phyloP scores from a whole-genome alignment of 2,888 invertebrate genomes.

The Aspidiotus destructor region DNA sequence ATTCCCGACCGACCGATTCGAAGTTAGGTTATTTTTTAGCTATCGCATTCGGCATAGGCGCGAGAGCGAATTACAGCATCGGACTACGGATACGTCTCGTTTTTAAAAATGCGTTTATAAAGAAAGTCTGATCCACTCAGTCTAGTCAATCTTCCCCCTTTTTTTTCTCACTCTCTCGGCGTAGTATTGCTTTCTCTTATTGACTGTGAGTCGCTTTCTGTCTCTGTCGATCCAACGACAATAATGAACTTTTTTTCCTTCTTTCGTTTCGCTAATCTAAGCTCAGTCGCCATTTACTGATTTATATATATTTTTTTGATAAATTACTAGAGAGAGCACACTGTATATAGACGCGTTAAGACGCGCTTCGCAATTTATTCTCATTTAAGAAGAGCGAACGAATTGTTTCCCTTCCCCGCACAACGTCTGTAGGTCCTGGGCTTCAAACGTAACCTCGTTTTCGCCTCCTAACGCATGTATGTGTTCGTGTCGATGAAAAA shows the following conservation, averaged over 20 bases:
- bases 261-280: not conserved
- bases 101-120: conserved; percentile 1
- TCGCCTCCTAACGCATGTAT: too few species aligned
- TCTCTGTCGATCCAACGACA: not conserved
- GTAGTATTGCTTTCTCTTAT: not conserved
- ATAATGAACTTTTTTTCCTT: not conserved
- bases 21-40: not conserved
- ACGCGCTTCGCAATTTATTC: not conserved
- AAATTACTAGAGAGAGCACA: not conserved
- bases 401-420: not conserved
- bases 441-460: too few species aligned
- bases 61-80: too few species aligned
- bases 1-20: not conserved
- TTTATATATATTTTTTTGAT: not conserved
- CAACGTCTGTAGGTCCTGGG: too few species aligned
- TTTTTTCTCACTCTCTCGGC: not conserved
- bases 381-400: not conserved
- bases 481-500: too few species aligned
- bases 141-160: not conserved
- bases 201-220: not conserved
- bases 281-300: not conserved
- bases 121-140: not conserved
- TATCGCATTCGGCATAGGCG: not conserved
- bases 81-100: not conserved
- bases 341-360: not conserved